Conservation (phyloP, 2,113 vertebrate species). For the Camelus dromedarius region DNA sequence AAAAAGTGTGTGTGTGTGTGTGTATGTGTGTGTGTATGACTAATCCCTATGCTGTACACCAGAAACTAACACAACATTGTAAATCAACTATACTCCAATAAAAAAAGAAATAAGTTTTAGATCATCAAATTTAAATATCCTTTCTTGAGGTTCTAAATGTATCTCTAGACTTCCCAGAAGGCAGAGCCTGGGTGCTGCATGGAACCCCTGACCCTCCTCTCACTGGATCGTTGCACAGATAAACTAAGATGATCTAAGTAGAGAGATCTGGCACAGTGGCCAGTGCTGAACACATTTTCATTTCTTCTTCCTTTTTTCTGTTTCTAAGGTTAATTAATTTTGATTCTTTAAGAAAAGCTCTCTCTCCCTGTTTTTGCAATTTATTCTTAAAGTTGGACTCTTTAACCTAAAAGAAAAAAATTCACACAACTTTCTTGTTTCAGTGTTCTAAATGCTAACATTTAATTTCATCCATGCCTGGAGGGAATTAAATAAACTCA, state of each 20-base stretch:
- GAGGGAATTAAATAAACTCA: neutral
- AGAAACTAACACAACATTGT: too few relatives aligned
- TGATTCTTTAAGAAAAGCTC: neutral
- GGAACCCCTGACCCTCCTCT: neutral
- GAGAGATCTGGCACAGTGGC: neutral
- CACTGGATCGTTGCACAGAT: slow-evolving; percentile 36
- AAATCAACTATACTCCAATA: too few relatives aligned
- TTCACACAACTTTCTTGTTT: neutral
- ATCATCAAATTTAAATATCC: too few relatives aligned
- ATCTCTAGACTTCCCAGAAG: slow-evolving; percentile 13
- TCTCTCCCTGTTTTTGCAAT: neutral
- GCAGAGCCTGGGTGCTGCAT: neutral
- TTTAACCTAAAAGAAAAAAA: neutral
- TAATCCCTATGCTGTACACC: too few relatives aligned
- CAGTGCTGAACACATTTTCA: neutral
- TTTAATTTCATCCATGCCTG: neutral
- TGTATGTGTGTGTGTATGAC: too few relatives aligned
- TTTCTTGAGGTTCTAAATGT: neutral
- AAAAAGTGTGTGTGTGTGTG: too few relatives aligned
- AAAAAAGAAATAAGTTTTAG: too few relatives aligned
- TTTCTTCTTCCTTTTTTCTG: neutral
- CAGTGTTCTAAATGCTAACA: neutral
- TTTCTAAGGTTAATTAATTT: neutral
- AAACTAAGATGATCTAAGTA: neutral
- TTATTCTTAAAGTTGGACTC: neutral